Conservation (phyloP, 2,797 vertebrate species). For the Streptopelia turtur region DNA sequence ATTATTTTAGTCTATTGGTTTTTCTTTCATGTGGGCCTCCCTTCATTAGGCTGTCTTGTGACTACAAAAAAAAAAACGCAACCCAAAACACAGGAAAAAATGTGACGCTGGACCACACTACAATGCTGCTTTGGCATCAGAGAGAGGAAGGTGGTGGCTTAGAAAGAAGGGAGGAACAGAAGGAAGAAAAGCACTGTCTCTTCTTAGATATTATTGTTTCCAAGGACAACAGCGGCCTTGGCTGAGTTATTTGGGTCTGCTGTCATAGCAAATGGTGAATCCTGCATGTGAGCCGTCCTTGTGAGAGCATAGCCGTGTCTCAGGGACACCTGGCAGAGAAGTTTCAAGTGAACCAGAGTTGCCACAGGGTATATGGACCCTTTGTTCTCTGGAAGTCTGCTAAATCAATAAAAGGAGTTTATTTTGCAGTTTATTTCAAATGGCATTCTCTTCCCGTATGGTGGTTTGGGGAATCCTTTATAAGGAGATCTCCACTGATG, state of each 20-base stretch:
- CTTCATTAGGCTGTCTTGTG: constrained; percentile 46
- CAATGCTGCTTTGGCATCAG: constrained; percentile 1
- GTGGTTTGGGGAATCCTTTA: background rate
- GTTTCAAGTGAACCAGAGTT: background rate
- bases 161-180: background rate
- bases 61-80: background rate
- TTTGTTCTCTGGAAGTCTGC: background rate
- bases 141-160: background rate
- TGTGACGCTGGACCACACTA: background rate
- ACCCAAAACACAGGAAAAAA: constrained; percentile 16
- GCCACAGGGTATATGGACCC: background rate
- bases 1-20: constrained; percentile 39
- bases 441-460: background rate
- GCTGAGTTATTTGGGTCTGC: background rate
- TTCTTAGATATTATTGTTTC: background rate
- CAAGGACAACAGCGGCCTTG: background rate
- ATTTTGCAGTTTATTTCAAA: background rate
- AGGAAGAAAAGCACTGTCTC: background rate
- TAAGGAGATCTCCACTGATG: background rate
- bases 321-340: background rate
- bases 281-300: accelerated
- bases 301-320: background rate
- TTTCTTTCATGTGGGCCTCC: constrained; percentile 66
- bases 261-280: background rate
- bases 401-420: background rate